A percentile compares a stretch with the other conserved stretches of the same genome.
Conservation (phyloP, 2,113 vertebrate species). For the Anolis carolinensis region DNA sequence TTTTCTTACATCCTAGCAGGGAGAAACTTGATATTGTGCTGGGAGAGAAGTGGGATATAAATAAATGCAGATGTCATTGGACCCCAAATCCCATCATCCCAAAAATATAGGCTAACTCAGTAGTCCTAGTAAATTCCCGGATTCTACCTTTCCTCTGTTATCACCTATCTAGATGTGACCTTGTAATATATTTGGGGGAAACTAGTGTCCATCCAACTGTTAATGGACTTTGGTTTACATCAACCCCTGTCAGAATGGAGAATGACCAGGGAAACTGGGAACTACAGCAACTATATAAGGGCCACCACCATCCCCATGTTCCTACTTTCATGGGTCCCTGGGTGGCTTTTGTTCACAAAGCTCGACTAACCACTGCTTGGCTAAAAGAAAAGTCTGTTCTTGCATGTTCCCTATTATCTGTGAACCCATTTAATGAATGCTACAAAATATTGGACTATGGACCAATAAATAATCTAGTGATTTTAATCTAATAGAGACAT, state of each 20-base stretch:
- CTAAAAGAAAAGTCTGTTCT: background rate
- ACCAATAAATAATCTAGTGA: background rate
- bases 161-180: background rate
- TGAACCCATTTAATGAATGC: background rate
- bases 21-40: background rate
- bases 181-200: background rate
- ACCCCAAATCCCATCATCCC: background rate
- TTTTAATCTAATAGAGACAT: background rate
- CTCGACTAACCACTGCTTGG: background rate
- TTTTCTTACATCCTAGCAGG: background rate
- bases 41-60: too few relatives aligned
- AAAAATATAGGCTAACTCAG: background rate
- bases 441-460: background rate
- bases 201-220: background rate
- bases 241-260: background rate
- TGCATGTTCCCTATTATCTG: background rate
- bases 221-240: background rate
- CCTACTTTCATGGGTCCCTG: background rate
- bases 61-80: too few relatives aligned
- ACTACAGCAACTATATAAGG: background rate
- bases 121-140: background rate
- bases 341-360: background rate
- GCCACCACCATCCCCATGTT: background rate
- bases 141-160: background rate
- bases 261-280: background rate